Evolutionary conservation across 2,113 vertebrate genomes (phyloP).

Genomic region (Cyanistes caeruleus): DNA sequence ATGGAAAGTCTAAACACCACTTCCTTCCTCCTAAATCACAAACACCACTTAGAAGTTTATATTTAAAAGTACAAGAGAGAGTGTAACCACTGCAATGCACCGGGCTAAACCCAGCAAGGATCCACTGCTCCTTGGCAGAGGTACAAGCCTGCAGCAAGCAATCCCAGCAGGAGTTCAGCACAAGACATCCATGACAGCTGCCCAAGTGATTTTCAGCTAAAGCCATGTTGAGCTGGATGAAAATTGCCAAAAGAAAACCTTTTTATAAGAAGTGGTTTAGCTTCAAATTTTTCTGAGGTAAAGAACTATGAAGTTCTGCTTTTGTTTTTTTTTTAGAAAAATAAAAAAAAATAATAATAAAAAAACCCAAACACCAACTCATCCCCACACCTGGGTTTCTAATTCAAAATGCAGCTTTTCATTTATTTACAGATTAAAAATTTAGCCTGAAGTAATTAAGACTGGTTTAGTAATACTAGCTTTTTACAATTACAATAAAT

Average conservation of each 20-base stretch:
- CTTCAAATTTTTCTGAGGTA: neutral
- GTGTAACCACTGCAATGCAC: neutral
- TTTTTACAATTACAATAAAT: neutral
- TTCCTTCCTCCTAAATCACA: slow-evolving; percentile 51
- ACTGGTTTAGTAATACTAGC: neutral
- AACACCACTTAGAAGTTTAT: neutral
- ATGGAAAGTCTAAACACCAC: slow-evolving; percentile 31
- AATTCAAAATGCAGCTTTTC: neutral
- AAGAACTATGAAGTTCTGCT: neutral
- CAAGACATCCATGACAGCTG: neutral
- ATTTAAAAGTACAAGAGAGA: neutral
- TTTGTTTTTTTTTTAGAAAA: neutral
- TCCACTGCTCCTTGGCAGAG: neutral
- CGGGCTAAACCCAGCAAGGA: neutral
- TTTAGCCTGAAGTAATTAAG: neutral
- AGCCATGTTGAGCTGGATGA: neutral
- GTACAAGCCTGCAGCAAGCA: neutral
- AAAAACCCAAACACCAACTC: neutral
- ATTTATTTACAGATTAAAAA: neutral
- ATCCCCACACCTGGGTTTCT: neutral
- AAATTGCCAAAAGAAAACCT: neutral
- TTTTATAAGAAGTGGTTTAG: neutral
- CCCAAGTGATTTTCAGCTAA: neutral
- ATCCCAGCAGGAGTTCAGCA: neutral
- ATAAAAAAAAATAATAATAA: neutral